Percentiles rank a stretch among this genome's conserved stretches.
Evolutionary conservation across 2,113 vertebrate genomes (phyloP).

Genomic region (Calypte anna): DNA sequence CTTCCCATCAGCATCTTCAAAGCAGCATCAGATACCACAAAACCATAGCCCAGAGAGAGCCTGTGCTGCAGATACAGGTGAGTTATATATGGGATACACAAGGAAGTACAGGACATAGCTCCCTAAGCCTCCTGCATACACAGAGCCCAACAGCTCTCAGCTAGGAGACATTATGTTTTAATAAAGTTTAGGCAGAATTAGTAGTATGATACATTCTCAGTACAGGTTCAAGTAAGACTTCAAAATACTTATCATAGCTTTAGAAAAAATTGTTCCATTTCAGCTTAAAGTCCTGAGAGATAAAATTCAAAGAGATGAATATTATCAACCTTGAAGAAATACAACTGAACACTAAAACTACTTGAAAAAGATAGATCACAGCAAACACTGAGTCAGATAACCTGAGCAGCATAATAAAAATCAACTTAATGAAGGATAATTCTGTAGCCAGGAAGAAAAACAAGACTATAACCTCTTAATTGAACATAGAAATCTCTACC

Average conservation of each 20-base stretch:
- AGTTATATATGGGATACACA: not conserved
- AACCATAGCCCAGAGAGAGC: not conserved
- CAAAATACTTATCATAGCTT: not conserved
- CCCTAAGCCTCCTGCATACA: not conserved
- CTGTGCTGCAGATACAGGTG: not conserved
- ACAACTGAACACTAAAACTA: not conserved
- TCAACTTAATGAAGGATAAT: not conserved
- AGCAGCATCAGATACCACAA: not conserved
- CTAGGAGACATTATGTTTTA: not conserved
- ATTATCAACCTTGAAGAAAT: not conserved
- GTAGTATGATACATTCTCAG: not conserved
- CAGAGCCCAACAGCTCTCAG: not conserved
- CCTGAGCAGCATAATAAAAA: not conserved
- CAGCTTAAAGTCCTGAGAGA: not conserved
- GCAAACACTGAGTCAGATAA: not conserved
- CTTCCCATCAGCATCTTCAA: not conserved
- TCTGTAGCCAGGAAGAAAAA: not conserved
- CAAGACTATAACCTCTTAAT: not conserved
- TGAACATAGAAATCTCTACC: not conserved
- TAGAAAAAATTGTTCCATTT: not conserved
- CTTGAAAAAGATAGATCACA: not conserved
- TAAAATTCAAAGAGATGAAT: not conserved
- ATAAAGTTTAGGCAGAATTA: not conserved
- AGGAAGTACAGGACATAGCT: not conserved
- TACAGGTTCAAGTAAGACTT: not conserved